These are phyloP conservation scores for Plecturocebus donacophilus DNA, from an alignment of 2,113 vertebrate species.

Conservation along the genomic window DNA sequence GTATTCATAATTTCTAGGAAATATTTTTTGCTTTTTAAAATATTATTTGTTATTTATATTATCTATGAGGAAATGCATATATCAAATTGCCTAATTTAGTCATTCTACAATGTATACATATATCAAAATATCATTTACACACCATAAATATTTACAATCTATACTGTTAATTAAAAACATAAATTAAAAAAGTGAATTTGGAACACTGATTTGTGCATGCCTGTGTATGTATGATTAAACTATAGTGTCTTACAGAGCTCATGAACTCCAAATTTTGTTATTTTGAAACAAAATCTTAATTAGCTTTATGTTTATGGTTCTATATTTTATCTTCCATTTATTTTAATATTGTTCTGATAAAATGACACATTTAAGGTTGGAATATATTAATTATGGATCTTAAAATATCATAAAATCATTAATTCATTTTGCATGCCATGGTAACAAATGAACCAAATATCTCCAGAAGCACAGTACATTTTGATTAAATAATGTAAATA, in stretches of 20 bases:
- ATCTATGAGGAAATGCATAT: neutral
- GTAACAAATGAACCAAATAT: neutral
- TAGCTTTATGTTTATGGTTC: neutral
- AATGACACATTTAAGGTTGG: neutral
- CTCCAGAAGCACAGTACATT: neutral
- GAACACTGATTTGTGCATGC: neutral
- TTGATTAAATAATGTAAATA: neutral
- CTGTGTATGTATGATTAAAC: neutral
- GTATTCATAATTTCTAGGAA: neutral
- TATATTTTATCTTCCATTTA: neutral
- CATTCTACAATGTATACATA: neutral
- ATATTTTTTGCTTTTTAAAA: neutral
- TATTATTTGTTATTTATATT: neutral
- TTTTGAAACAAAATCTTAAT: neutral
- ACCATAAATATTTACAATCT: neutral
- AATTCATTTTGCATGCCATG: neutral
- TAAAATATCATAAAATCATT: slow-evolving; percentile 10
- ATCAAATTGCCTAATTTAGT: neutral
- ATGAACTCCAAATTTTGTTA: neutral
- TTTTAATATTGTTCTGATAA: neutral
- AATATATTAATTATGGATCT: neutral
- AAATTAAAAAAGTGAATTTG: neutral
- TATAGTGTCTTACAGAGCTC: neutral
- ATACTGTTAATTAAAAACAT: neutral
- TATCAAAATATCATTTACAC: neutral